These are phyloP conservation scores for Bhutanitis thaidina DNA, from an alignment of 2,888 invertebrate species.

Conservation along the genomic window DNA sequence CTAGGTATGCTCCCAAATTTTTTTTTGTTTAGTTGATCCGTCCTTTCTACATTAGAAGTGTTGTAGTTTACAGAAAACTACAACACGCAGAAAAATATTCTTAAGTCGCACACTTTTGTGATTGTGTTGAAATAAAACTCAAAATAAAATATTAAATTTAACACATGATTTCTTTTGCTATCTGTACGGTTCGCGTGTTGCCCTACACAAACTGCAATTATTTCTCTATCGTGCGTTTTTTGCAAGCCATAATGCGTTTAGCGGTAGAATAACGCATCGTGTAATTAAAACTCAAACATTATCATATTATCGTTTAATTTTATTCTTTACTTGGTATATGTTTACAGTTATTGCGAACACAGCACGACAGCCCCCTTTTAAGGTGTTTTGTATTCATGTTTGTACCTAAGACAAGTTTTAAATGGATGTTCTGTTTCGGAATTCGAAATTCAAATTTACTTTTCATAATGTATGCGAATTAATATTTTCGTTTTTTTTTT, in stretches of 20 bases:
- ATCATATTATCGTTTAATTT: slow-evolving; percentile 14
- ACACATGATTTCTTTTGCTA: slow-evolving; percentile 28
- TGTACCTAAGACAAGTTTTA: too few species aligned
- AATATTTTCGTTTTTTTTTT: too few species aligned
- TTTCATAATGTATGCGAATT: too few species aligned
- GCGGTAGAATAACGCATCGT: slow-evolving; percentile 30
- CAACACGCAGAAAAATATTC: too few species aligned
- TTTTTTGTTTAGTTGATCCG: too few species aligned
- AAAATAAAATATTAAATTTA: not conserved
- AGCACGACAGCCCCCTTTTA: slow-evolving; percentile 15
- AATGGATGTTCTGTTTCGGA: too few species aligned
- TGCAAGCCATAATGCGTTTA: slow-evolving; percentile 40
- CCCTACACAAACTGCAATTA: slow-evolving; percentile 43
- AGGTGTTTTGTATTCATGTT: not conserved
- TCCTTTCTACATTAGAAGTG: too few species aligned
- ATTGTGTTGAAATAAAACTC: too few species aligned
- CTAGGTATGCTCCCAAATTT: too few species aligned
- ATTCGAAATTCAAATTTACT: too few species aligned
- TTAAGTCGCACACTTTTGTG: too few species aligned
- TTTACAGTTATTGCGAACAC: not conserved
- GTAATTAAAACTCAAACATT: slow-evolving; percentile 20
- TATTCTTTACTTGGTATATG: not conserved
- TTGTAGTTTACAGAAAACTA: too few species aligned
- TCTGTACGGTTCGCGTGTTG: slow-evolving; percentile 37
- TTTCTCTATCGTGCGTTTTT: slow-evolving; percentile 62